Percentiles rank a stretch among this genome's conserved stretches.
Conservation (phyloP, 2,888 invertebrate genomes). For the Octodonta nipae region DNA sequence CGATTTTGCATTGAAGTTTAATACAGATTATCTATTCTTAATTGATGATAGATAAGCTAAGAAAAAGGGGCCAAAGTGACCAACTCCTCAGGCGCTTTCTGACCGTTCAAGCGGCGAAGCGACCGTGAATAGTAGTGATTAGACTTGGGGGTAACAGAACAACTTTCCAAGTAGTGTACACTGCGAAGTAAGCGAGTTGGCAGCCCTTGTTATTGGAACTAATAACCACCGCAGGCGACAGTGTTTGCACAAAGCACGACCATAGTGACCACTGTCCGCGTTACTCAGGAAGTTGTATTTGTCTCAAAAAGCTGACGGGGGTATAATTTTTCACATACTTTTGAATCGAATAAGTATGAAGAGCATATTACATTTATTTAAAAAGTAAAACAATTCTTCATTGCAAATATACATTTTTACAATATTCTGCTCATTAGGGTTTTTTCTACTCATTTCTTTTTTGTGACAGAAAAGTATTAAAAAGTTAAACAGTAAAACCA, state of each 20-base stretch:
- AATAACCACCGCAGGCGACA: constrained; percentile 29
- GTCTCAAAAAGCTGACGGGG: too few species aligned
- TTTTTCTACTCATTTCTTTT: too few species aligned
- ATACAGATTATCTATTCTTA: constrained; percentile 24
- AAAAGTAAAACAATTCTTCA: too few species aligned
- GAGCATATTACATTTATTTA: too few species aligned
- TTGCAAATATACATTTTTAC: too few species aligned
- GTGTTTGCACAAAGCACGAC: constrained; percentile 22
- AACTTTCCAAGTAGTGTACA: constrained; percentile 21
- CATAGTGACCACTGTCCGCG: not conserved
- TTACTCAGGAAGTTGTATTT: too few species aligned
- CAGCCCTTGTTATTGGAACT: constrained; percentile 32
- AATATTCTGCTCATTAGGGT: too few species aligned
- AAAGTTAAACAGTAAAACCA: too few species aligned
- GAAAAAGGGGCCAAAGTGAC: constrained; percentile 23
- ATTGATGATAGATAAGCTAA: constrained; percentile 28
- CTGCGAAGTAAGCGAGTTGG: constrained; percentile 14
- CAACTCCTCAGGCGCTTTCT: constrained; percentile 23
- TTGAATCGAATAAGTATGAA: too few species aligned
- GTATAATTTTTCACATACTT: too few species aligned
- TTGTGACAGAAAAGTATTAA: too few species aligned
- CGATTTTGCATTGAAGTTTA: too few species aligned
- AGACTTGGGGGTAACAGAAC: constrained; percentile 18
- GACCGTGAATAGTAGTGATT: constrained; percentile 31
- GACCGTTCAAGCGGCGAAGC: constrained; percentile 17